Evolutionary conservation across 30 jellyfish, hydroid and myxozoan genomes (phyloP).

Genomic region (Hydractinia symbiolongicarpus): DNA sequence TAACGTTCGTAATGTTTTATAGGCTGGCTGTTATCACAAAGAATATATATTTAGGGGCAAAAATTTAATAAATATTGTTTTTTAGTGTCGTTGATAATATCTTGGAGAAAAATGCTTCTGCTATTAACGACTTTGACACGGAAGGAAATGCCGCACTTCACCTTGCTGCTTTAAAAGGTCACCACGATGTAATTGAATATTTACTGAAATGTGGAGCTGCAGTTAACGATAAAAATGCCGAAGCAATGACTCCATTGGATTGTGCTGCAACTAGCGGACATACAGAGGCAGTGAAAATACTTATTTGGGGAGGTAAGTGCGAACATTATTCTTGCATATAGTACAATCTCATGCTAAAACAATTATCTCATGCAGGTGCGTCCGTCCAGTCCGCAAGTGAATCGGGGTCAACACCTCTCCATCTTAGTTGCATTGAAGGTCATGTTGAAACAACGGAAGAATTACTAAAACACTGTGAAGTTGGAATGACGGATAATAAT

Average conservation of each 20-base stretch:
- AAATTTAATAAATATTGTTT: not conserved
- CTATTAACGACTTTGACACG: slow-evolving; percentile 75
- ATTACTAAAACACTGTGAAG: slow-evolving; percentile 58
- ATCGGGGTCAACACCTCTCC: slow-evolving; percentile 61
- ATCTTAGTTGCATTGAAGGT: slow-evolving; percentile 55
- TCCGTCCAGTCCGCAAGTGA: slow-evolving; percentile 50
- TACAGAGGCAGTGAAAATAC: slow-evolving; percentile 50
- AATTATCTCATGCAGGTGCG: slow-evolving; percentile 35
- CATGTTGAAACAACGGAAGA: slow-evolving; percentile 63
- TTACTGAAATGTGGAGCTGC: slow-evolving; percentile 71
- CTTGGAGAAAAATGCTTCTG: slow-evolving; percentile 63
- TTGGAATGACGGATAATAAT: slow-evolving; percentile 54
- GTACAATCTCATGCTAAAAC: not conserved
- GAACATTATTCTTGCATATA: not conserved
- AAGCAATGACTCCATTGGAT: slow-evolving; percentile 63
- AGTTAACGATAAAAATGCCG: slow-evolving; percentile 77
- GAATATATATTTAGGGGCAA: not conserved
- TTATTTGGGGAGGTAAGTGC: slow-evolving; percentile 35
- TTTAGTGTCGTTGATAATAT: slow-evolving; percentile 63
- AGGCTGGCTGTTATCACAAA: not conserved
- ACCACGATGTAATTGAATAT: slow-evolving; percentile 40
- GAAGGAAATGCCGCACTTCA: slow-evolving; percentile 88
- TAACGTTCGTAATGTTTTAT: not conserved
- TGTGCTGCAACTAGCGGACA: slow-evolving; percentile 82
- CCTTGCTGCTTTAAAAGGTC: slow-evolving; percentile 77